Base-by-base conservation (phyloP, 2,888 invertebrate genomes). In the Macropis europaea region DNA sequence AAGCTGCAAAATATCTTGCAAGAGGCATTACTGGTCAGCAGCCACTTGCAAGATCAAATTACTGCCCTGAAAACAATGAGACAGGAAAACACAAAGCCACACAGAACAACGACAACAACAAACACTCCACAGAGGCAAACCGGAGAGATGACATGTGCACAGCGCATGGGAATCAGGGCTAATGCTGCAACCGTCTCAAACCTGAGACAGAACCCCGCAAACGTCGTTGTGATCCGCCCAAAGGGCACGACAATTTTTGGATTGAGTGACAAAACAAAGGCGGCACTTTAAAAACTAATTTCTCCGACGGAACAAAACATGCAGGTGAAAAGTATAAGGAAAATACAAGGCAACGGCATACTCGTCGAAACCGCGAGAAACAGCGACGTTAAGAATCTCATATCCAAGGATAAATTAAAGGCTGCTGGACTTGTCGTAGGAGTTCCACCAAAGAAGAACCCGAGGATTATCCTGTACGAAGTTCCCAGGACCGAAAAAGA, bases 331-430 rank as follows among this genome's bases (percentile, higher is more conserved):
- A 53, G 22, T 19, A 15, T 52, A 3, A 32, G 50, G 3, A 4
- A 7, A 2, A 34, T 34, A 0, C 50, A 50, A n/a, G 50, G 52
- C 5, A 36, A 53, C 28, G 53, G 52, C 1, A 52, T 52, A 3
- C 11, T 52, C 1, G 24, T 52, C 1, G 70, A 70, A 13, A 66
- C 70, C 0, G 48, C 30, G 0, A 40, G 15, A 0, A 54, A 62
- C 0, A 22, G 24, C 0, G 53, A 77, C 9, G 2, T 71, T 0
- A 6, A 36, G n/a, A 50, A 2, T 5, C 26, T 47, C 0, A 0
- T 45, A 0, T 3, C 1, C 0, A 57, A 57, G 6, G n/a, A 34
- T 1, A 24, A 34, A 9, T 38, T 59, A 1, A 36, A 22, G 7
- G 13, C 7, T 0, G 48, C 47, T 1, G 59, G 48, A 0, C 22